Percentiles rank a stretch among this genome's conserved stretches.
These are phyloP conservation scores for Mesoligia furuncula DNA, from an alignment of 2,888 invertebrate species.

Conservation along the genomic window DNA sequence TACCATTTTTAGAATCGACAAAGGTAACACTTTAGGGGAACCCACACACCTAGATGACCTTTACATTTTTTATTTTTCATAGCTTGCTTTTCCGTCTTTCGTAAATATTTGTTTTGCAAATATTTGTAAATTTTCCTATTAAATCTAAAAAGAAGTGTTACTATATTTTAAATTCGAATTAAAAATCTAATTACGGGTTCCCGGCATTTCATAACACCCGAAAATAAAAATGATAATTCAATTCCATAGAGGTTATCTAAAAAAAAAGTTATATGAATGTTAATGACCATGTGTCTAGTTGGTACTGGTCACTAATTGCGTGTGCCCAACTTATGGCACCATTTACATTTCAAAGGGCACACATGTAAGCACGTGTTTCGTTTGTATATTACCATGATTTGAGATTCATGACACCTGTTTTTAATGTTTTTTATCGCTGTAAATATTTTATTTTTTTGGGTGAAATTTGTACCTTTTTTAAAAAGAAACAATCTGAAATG, in stretches of 20 bases:
- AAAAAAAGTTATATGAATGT: constrained; percentile 56
- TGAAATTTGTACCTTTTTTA: background rate
- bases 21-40: constrained; percentile 8
- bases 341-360: constrained; percentile 66
- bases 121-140: background rate
- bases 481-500: background rate
- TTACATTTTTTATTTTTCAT: background rate
- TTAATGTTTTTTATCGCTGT: constrained; percentile 11
- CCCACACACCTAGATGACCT: background rate
- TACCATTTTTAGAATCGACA: constrained; percentile 7
- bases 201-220: background rate
- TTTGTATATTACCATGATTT: constrained; percentile 47
- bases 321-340: constrained; percentile 44
- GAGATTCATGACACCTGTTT: constrained; percentile 52
- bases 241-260: constrained; percentile 37
- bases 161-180: constrained; percentile 22
- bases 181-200: constrained; percentile 40
- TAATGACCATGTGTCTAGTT: constrained; percentile 53
- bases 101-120: background rate
- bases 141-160: background rate
- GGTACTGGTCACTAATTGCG: constrained; percentile 59
- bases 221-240: constrained; percentile 45
- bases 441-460: background rate
- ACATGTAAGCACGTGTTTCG: constrained; percentile 42
- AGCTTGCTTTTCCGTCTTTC: background rate